A percentile compares a stretch with the other conserved stretches of the same genome.
phyloP scores from a whole-genome alignment of 2,797 vertebrate genomes.

The Tolypeutes matacus region DNA sequence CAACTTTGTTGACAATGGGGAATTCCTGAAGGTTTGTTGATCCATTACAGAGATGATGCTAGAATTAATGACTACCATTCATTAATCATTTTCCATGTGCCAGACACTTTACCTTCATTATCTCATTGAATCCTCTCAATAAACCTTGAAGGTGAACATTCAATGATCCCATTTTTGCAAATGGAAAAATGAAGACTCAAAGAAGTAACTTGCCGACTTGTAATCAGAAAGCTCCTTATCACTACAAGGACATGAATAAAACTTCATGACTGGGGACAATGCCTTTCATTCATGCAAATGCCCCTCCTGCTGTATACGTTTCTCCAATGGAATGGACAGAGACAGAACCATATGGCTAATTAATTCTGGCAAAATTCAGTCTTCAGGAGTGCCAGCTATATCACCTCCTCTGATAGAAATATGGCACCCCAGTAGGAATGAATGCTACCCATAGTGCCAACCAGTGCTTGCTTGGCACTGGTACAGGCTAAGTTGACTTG shows the following conservation, averaged over 20 bases:
- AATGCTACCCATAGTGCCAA: background rate
- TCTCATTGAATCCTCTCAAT: background rate
- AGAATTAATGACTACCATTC: background rate
- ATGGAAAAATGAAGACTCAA: conserved; percentile 14
- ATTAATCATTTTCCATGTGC: conserved; percentile 17
- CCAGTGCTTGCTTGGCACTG: background rate
- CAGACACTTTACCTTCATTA: background rate
- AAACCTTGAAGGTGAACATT: background rate
- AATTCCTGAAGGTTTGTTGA: background rate
- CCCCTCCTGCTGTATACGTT: background rate
- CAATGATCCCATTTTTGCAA: background rate
- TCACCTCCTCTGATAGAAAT: conserved; percentile 24
- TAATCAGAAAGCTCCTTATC: background rate
- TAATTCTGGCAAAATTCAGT: background rate
- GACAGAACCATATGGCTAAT: conserved; percentile 12
- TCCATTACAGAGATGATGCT: background rate
- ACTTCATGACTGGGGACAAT: conserved; percentile 2
- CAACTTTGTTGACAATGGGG: background rate
- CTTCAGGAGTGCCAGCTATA: background rate
- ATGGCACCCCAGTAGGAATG: background rate
- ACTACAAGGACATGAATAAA: background rate
- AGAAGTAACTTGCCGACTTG: no score
- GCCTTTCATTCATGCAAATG: conserved; percentile 11
- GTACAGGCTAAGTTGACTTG: background rate
- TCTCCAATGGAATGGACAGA: background rate